A percentile compares a stretch with the other conserved stretches of the same genome.
phyloP scores from a whole-genome alignment of 2,113 vertebrate species.

The Circaetus cinerascens region DNA sequence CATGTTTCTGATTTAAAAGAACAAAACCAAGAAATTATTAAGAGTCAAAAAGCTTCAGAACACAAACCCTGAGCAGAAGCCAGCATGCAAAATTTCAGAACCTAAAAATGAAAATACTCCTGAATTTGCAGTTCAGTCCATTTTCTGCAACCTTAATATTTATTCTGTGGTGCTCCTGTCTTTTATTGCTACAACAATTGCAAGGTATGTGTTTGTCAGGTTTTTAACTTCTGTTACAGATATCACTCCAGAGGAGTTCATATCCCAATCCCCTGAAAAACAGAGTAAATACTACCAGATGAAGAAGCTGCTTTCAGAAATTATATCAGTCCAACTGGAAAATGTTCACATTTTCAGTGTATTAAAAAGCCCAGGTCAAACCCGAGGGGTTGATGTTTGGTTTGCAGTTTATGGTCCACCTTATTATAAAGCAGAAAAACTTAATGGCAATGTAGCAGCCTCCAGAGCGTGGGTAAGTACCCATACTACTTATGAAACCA shows the following conservation, averaged over 20 bases:
- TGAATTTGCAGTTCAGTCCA: background rate
- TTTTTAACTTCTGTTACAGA: slow-evolving; percentile 64
- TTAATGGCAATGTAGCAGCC: slow-evolving; percentile 80
- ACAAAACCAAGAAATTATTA: background rate
- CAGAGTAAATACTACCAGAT: slow-evolving; percentile 78
- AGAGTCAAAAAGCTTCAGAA: background rate
- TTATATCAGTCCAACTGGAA: slow-evolving; percentile 70
- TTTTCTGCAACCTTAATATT: background rate
- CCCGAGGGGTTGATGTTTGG: slow-evolving; percentile 75
- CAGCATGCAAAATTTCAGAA: background rate
- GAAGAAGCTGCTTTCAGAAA: slow-evolving; percentile 73
- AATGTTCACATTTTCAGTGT: slow-evolving; percentile 84
- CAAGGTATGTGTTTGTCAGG: background rate
- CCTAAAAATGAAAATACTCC: background rate
- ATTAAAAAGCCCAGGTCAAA: slow-evolving; percentile 44
- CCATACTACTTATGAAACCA: background rate
- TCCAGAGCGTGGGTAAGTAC: slow-evolving; percentile 76
- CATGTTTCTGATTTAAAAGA: background rate
- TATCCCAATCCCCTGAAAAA: slow-evolving; percentile 56
- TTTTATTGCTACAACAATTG: background rate
- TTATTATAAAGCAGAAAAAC: slow-evolving; percentile 81
- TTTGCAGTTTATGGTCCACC: slow-evolving; percentile 79
- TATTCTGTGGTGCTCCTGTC: background rate
- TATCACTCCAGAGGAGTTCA: slow-evolving; percentile 80
- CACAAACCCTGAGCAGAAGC: background rate